These are phyloP conservation scores for Bergia puertoricense DNA, from an alignment of 92 coral and sea anemone genomes.

Conservation along the genomic window DNA sequence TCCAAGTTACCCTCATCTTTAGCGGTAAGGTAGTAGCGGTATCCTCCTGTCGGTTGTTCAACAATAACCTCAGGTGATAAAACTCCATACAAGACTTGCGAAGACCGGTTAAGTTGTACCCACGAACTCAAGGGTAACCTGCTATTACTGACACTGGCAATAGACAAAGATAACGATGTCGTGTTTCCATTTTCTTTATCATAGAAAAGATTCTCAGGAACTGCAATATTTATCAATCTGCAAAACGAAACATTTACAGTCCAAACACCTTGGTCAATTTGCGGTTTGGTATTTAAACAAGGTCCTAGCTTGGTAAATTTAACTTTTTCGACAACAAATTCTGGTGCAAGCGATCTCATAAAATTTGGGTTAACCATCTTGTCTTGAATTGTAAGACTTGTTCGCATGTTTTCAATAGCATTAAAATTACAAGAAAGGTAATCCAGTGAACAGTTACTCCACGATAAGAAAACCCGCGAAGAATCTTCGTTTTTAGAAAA, in stretches of 20 bases:
- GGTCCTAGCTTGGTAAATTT: conserved; percentile 41
- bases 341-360: conserved; percentile 43
- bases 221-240: conserved; percentile 9
- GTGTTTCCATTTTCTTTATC: conserved; percentile 55
- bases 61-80: conserved; percentile 21
- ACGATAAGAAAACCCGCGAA: conserved; percentile 20
- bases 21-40: conserved; percentile 37
- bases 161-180: conserved; percentile 12
- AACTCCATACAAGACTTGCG: conserved; percentile 46
- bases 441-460: conserved; percentile 52
- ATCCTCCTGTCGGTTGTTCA: conserved; percentile 38
- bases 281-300: conserved; percentile 48
- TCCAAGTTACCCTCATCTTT: conserved; percentile 36
- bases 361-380: conserved; percentile 33
- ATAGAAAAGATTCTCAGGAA: conserved; percentile 48
- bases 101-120: conserved; percentile 48
- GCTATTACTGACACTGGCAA: conserved; percentile 24
- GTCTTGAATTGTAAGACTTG: conserved; percentile 19
- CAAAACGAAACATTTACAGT: conserved; percentile 32
- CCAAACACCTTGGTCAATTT: conserved; percentile 2
- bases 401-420: conserved; percentile 22
- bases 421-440: conserved; percentile 44
- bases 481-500: neutral
- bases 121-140: conserved; percentile 38
- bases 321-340: conserved; percentile 38